Percentiles rank a stretch among this genome's conserved stretches.
Conservation (phyloP, 2,113 vertebrate genomes). For the Neodontobutis hainanensis region DNA sequence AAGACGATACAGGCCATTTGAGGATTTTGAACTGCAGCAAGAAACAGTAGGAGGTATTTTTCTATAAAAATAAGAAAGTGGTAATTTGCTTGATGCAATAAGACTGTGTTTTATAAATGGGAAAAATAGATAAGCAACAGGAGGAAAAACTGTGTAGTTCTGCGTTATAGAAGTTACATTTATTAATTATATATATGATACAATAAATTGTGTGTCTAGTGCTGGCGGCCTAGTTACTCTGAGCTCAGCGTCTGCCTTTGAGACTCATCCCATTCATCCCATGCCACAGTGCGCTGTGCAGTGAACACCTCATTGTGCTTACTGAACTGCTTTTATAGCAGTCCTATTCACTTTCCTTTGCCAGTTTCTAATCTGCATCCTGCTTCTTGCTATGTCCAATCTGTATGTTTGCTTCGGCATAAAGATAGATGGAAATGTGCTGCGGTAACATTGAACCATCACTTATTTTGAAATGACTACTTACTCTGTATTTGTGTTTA, state of each 20-base stretch:
- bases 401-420: neutral
- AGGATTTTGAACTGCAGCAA: neutral
- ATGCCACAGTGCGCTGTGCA: slow-evolving; percentile 29
- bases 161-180: neutral
- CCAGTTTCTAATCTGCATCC: slow-evolving; percentile 1
- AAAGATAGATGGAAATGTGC: neutral
- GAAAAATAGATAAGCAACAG: no score
- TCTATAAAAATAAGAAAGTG: neutral
- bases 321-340: slow-evolving; percentile 28
- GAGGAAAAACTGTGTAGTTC: neutral
- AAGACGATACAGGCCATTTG: neutral
- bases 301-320: slow-evolving; percentile 27
- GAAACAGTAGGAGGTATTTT: neutral
- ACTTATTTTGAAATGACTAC: neutral
- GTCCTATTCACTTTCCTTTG: slow-evolving; percentile 30
- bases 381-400: slow-evolving; percentile 2
- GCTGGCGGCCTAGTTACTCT: slow-evolving; percentile 40
- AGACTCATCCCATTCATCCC: slow-evolving; percentile 37
- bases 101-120: no score
- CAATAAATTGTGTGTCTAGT: slow-evolving; percentile 12
- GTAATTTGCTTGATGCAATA: neutral
- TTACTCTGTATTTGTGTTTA: no score
- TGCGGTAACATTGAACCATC: neutral
- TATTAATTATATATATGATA: no score
- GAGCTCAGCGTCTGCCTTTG: slow-evolving; percentile 59